phyloP scores from a whole-genome alignment of 2,797 vertebrate species.

The Hybognathus amarus region DNA sequence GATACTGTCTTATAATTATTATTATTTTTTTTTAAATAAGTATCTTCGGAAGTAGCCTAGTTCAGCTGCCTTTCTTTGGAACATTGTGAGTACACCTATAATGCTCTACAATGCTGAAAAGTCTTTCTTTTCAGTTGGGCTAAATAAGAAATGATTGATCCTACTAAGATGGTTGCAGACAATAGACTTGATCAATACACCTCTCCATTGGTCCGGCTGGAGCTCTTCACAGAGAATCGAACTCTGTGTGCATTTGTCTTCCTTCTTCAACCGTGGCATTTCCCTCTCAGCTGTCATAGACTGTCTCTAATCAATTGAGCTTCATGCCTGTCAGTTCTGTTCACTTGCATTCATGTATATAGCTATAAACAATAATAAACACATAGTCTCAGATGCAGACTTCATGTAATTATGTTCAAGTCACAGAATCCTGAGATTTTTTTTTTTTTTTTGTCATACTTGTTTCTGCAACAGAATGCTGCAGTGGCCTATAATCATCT shows the following conservation, averaged over 20 bases:
- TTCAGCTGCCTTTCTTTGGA: neutral
- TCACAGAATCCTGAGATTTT: neutral
- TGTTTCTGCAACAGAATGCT: neutral
- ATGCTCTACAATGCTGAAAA: conserved; percentile 5
- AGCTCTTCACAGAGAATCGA: conserved; percentile 40
- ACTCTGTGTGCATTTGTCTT: conserved; percentile 38
- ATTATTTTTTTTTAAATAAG: too few relatives aligned
- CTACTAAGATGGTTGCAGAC: conserved; percentile 38
- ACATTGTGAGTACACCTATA: neutral
- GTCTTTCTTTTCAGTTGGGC: conserved; percentile 40
- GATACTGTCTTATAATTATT: neutral
- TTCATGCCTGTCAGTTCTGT: conserved; percentile 31
- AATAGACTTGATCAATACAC: conserved; percentile 51
- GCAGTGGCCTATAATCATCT: neutral
- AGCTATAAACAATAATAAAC: neutral
- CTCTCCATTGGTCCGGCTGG: conserved; percentile 28
- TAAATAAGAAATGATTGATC: conserved; percentile 53
- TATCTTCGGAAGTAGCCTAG: neutral
- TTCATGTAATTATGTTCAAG: neutral
- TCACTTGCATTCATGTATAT: neutral
- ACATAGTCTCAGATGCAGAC: neutral
- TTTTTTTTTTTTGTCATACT: neutral
- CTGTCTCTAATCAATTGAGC: conserved; percentile 42
- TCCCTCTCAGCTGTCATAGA: conserved; percentile 39
- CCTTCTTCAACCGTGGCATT: conserved; percentile 35